Conservation (phyloP, 1,140 invertebrate species). For the Orius insidiosus region DNA sequence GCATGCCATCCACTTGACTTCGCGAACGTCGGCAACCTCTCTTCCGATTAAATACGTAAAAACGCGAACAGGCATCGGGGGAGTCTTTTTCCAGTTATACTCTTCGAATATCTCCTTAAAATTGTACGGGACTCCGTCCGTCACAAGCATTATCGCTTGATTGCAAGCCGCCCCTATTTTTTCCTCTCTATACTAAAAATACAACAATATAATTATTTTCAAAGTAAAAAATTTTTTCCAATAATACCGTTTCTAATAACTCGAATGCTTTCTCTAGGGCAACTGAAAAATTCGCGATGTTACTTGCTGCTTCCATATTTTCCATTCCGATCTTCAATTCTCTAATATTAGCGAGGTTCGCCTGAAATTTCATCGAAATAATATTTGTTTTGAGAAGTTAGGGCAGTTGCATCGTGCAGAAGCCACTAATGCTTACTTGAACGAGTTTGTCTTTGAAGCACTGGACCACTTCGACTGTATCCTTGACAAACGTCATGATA, state of each 20-base stretch:
- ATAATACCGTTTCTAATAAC: slow-evolving; percentile 44
- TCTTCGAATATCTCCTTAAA: slow-evolving; percentile 78
- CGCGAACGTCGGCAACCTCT: slow-evolving; percentile 60
- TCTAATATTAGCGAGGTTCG: slow-evolving; percentile 74
- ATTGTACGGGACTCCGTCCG: slow-evolving; percentile 89
- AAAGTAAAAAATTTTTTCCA: neutral
- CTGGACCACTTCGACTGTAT: slow-evolving; percentile 57
- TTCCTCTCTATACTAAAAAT: slow-evolving; percentile 22
- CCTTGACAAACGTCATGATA: slow-evolving; percentile 71
- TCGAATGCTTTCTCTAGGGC: slow-evolving; percentile 83
- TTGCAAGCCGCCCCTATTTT: slow-evolving; percentile 43
- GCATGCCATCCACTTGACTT: slow-evolving; percentile 95
- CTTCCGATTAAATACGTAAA: slow-evolving; percentile 96
- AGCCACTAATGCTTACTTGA: slow-evolving; percentile 39
- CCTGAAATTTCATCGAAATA: slow-evolving; percentile 32
- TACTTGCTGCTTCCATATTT: slow-evolving; percentile 52
- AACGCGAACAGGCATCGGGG: slow-evolving; percentile 66
- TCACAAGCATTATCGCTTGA: slow-evolving; percentile 96
- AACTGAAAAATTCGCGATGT: slow-evolving; percentile 87
- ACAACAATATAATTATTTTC: neutral
- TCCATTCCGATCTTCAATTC: slow-evolving; percentile 65
- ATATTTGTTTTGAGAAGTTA: no score
- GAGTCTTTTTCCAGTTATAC: slow-evolving; percentile 63
- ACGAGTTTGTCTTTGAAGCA: slow-evolving; percentile 79
- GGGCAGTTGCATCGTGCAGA: no score